Percentiles rank a stretch among this genome's conserved stretches.
Evolutionary conservation across 2,113 vertebrate species (phyloP).

Genomic region (Bombycilla garrulus): DNA sequence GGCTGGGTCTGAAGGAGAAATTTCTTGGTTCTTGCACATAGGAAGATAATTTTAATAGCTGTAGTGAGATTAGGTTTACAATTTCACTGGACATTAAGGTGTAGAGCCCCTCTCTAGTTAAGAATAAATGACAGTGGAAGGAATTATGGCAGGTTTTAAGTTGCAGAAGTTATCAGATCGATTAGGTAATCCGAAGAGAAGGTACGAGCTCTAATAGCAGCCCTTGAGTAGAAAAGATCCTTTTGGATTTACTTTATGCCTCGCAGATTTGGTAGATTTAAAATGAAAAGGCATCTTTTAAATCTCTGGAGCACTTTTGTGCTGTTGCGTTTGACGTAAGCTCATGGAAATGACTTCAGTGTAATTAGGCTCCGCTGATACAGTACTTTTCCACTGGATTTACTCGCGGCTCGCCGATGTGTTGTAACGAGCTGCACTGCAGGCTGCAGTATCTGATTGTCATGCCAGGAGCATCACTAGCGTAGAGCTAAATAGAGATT

Average conservation of each 20-base stretch:
- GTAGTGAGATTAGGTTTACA: neutral
- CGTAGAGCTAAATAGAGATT: slow-evolving; percentile 75
- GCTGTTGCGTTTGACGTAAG: slow-evolving; percentile 29
- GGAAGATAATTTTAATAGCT: neutral
- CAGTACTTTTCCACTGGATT: slow-evolving; percentile 80
- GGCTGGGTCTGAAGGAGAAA: neutral
- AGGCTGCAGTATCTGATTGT: slow-evolving; percentile 81
- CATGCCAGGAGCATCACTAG: slow-evolving; percentile 78
- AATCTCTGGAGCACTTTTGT: neutral
- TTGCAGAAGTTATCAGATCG: neutral
- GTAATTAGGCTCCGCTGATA: slow-evolving; percentile 62
- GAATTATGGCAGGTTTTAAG: neutral
- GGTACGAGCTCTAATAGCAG: neutral
- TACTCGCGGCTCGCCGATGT: slow-evolving; percentile 66
- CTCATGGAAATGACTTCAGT: slow-evolving; percentile 46
- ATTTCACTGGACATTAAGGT: neutral
- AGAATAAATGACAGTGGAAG: neutral
- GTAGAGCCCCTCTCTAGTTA: neutral
- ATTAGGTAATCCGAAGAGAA: neutral
- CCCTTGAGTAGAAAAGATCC: neutral
- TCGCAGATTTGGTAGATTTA: neutral
- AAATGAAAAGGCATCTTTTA: slow-evolving; percentile 10
- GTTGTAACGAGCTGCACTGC: slow-evolving; percentile 76
- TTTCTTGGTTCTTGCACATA: neutral
- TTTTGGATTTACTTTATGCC: slow-evolving; percentile 23